These are phyloP conservation scores for Tachina fera DNA, from an alignment of 2,888 invertebrate species.

Conservation along the genomic window DNA sequence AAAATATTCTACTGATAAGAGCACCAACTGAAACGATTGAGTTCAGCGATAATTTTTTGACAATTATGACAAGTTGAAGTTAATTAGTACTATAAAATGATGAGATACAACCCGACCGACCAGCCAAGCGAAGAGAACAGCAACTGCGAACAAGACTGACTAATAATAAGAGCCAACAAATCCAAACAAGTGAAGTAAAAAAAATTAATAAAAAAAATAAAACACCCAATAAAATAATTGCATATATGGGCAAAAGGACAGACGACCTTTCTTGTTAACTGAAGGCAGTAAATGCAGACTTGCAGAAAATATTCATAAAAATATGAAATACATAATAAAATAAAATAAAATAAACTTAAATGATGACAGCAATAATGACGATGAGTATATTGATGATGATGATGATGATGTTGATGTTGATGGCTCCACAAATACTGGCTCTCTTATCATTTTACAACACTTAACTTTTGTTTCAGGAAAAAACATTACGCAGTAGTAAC, in stretches of 20 bases:
- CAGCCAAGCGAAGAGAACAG: constrained; percentile 16
- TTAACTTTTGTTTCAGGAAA: constrained; percentile 36
- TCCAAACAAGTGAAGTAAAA: not conserved
- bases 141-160: constrained; percentile 23
- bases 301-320: constrained; percentile 41
- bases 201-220: constrained; percentile 3
- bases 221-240: constrained; percentile 61
- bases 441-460: constrained; percentile 67
- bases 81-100: constrained; percentile 69
- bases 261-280: constrained; percentile 4
- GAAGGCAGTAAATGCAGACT: constrained; percentile 16
- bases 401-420: constrained; percentile 43
- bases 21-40: constrained; percentile 70
- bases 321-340: constrained; percentile 40
- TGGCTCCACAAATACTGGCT: constrained; percentile 63
- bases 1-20: constrained; percentile 64
- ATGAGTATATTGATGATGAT: constrained; percentile 16
- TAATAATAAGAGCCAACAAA: constrained; percentile 37
- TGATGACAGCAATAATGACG: not conserved
- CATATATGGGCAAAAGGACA: not conserved
- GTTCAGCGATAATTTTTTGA: constrained; percentile 68
- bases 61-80: constrained; percentile 72
- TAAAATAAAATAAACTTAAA: constrained; percentile 29
- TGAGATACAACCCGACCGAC: constrained; percentile 56
- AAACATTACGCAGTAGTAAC: constrained; percentile 25